phyloP scores from a whole-genome alignment of 2,888 invertebrate species.

The Melinopterus prodromus region DNA sequence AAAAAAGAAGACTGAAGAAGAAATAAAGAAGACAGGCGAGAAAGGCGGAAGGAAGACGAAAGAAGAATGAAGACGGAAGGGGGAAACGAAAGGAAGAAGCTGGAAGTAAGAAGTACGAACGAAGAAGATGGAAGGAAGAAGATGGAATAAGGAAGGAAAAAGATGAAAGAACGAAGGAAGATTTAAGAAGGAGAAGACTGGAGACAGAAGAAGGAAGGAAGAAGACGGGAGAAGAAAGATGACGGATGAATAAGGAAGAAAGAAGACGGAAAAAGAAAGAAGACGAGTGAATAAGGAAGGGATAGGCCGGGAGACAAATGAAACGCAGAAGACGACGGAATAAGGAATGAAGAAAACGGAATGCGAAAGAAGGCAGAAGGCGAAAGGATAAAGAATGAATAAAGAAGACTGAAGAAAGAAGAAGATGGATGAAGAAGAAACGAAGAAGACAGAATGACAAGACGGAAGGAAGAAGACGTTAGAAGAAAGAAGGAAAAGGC shows the following conservation, averaged over 20 bases:
- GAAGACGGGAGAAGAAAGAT: background rate
- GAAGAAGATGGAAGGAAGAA: background rate
- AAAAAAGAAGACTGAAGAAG: background rate
- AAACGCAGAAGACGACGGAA: background rate
- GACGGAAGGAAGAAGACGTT: background rate
- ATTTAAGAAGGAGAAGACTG: too few species aligned
- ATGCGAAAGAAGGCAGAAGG: background rate
- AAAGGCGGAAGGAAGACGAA: background rate
- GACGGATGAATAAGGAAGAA: background rate
- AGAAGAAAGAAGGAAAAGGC: background rate
- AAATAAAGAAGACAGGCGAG: background rate
- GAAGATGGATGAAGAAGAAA: background rate
- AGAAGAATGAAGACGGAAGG: background rate
- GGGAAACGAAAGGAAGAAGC: background rate
- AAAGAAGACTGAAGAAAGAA: background rate
- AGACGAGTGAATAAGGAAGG: background rate
- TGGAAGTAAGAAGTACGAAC: background rate
- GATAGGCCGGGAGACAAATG: background rate
- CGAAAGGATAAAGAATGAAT: background rate
- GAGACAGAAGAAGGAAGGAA: background rate
- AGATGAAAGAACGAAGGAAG: background rate
- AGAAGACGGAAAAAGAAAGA: background rate
- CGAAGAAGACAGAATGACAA: background rate
- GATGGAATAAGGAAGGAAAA: background rate
- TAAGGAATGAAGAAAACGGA: background rate